Base-by-base conservation (phyloP, 1,140 invertebrate species). In the Drosophila neocordata region DNA sequence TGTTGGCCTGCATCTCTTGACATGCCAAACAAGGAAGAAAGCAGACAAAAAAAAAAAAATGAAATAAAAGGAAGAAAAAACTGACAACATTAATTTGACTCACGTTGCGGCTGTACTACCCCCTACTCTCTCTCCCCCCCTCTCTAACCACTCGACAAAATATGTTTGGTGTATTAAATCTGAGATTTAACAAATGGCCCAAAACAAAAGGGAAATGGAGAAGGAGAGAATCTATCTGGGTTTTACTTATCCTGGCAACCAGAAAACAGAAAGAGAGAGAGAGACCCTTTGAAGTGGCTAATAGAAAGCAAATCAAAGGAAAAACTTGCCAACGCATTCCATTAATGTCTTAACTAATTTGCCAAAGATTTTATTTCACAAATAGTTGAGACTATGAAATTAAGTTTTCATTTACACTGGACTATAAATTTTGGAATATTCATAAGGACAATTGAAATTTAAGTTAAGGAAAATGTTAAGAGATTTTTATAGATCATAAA, bases 71-170 rank as follows among this genome's bases (percentile, higher is more conserved):
- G 4, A 24, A 53, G 4, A 15, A 56, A 59, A 72, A 78, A 58
- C 64, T 79, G 77, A 79, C 77, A 79, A 62, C 77, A 79, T 75
- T 79, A 63, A 79, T 79, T 79, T 79, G 65, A 20, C 76, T 74
- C 77, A 74, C 77, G 60, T 74, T 79, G 71, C 61, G 76, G 61
- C 58, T 59, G 69, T 37, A n/a, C n/a, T n/a, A n/a, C n/a, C n/a
- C n/a, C n/a, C n/a, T n/a, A n/a, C n/a, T n/a, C n/a, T n/a, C n/a
- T n/a, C n/a, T n/a, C 44, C 65, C 69, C 44, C 38, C 11, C 18
- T 1, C 15, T 8, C 69, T 27, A 37, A n/a, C 38, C 4, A 27
- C n/a, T 44, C 37, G 41, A 38, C 58, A 37, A 24, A 60, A 60
- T 22, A 24, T 60, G 20, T 59, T n/a, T 41, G 18, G 15, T 48